Conservation (phyloP, 1,140 invertebrate species). For the Brachionus calyciflorus region DNA sequence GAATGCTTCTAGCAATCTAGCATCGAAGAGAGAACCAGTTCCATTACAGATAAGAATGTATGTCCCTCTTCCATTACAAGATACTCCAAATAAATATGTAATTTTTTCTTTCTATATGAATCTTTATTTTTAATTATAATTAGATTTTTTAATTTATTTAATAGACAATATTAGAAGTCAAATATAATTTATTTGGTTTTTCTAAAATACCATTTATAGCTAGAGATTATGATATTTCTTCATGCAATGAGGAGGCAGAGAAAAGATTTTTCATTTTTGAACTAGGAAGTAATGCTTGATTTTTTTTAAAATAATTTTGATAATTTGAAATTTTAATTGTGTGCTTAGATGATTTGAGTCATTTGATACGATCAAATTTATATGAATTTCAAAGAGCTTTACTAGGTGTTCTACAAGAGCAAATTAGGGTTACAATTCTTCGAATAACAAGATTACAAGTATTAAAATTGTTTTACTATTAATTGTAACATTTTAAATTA, state of each 20-base stretch:
- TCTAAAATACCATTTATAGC: not conserved
- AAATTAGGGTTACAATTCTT: slow-evolving; percentile 5
- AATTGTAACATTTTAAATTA: not conserved
- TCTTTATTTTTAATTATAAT: no score
- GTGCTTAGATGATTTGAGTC: not conserved
- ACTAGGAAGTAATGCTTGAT: not conserved
- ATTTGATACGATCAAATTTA: slow-evolving; percentile 36
- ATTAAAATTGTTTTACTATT: not conserved
- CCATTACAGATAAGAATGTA: slow-evolving; percentile 12
- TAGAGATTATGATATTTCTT: not conserved
- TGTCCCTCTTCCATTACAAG: not conserved
- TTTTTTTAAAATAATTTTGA: not conserved
- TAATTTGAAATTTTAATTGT: not conserved
- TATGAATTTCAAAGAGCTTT: slow-evolving; percentile 1
- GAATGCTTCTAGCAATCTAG: not conserved
- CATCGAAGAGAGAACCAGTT: not conserved
- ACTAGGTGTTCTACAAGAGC: not conserved
- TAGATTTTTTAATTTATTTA: not conserved
- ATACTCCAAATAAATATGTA: not conserved
- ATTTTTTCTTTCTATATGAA: no score
- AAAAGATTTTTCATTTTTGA: slow-evolving; percentile 15
- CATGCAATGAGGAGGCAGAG: not conserved
- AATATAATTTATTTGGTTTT: slow-evolving; percentile 20
- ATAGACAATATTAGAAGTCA: not conserved
- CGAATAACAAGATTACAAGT: not conserved